phyloP scores from a whole-genome alignment of 2,797 vertebrate species.

The Alauda arvensis region DNA sequence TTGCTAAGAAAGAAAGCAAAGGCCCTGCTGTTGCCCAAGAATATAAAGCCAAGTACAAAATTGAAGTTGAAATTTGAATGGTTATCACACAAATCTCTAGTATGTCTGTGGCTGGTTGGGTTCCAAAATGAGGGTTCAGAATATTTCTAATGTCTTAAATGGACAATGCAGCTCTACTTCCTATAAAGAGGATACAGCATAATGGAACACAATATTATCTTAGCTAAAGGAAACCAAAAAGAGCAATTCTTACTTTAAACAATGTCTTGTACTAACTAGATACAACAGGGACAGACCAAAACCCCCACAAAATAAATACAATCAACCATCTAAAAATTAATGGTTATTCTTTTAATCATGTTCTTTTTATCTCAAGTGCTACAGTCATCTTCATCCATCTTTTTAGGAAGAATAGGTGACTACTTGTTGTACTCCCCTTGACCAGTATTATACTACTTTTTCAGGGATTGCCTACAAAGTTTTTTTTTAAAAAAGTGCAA shows the following conservation, averaged over 20 bases:
- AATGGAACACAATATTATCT: background rate
- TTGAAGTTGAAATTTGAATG: background rate
- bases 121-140: conserved; percentile 2
- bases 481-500: background rate
- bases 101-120: background rate
- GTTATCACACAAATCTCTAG: background rate
- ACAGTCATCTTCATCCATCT: background rate
- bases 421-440: background rate
- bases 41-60: background rate
- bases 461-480: background rate
- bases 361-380: background rate
- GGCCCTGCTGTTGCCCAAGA: background rate
- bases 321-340: background rate
- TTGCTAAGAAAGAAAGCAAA: background rate
- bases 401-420: background rate
- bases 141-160: background rate
- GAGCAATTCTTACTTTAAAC: background rate
- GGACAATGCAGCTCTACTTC: background rate
- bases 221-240: background rate
- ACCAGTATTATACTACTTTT: background rate
- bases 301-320: background rate
- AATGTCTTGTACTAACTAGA: background rate
- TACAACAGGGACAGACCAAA: background rate
- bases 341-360: background rate
- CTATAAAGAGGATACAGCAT: background rate